Conservation (phyloP, 2,113 vertebrate genomes). For the Dasyprocta punctata region DNA sequence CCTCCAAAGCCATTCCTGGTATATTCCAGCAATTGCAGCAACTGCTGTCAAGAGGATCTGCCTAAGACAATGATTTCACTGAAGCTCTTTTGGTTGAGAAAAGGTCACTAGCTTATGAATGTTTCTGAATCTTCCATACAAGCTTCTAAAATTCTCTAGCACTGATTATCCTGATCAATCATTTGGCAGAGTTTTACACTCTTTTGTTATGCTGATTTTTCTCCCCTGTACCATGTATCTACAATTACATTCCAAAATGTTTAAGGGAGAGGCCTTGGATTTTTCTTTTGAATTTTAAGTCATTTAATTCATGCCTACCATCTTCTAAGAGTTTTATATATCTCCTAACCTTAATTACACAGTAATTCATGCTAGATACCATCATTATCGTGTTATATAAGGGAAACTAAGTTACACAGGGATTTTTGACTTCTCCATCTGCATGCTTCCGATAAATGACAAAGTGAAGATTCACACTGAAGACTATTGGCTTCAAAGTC, state of each 20-base stretch:
- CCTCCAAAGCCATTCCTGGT: not conserved
- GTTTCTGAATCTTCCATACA: not conserved
- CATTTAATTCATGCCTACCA: not conserved
- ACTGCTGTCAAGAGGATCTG: not conserved
- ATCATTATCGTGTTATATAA: not conserved
- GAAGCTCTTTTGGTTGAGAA: not conserved
- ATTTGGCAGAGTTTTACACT: not conserved
- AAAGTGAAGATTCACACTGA: not conserved
- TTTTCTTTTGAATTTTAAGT: conserved; percentile 23
- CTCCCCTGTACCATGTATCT: not conserved
- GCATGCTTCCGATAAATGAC: not conserved
- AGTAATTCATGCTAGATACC: not conserved
- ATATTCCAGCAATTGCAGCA: not conserved
- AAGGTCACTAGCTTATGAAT: conserved; percentile 26
- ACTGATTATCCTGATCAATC: not conserved
- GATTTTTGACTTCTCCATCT: not conserved
- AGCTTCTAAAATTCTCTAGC: conserved; percentile 1
- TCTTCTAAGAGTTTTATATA: not conserved
- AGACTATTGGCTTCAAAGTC: not conserved
- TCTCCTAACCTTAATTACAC: not conserved
- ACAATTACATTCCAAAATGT: not conserved
- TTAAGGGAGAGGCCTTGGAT: not conserved
- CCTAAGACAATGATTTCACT: not conserved
- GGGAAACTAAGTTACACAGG: not conserved
- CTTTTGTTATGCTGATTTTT: not conserved